Percentiles rank a stretch among this genome's conserved stretches.
These are phyloP conservation scores for Drosophila arawakana DNA, from an alignment of 1,140 invertebrate species.

Conservation along the genomic window DNA sequence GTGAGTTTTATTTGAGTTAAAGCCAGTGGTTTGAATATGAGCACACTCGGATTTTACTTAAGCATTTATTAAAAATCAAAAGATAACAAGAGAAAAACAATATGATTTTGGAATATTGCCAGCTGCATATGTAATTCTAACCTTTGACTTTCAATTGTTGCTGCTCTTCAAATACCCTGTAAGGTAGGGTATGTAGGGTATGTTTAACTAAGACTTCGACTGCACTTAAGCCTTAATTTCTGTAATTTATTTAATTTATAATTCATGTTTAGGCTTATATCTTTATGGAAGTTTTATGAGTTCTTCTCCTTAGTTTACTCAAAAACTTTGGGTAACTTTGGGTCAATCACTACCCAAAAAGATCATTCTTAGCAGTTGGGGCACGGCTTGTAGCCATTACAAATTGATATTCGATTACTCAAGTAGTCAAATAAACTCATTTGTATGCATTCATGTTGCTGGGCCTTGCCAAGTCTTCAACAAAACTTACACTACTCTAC, in stretches of 20 bases:
- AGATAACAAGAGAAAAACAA: slow-evolving; percentile 14
- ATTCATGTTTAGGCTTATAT: too few species aligned
- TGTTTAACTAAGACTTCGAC: background rate
- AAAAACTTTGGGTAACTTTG: background rate
- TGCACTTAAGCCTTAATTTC: too few species aligned
- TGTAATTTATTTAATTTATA: too few species aligned
- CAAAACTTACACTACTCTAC: background rate
- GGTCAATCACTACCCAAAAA: background rate
- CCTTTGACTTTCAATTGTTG: slow-evolving; percentile 27
- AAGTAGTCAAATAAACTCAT: slow-evolving; percentile 20
- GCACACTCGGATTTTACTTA: slow-evolving; percentile 68
- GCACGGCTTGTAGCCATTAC: slow-evolving; percentile 4
- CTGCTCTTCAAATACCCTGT: background rate
- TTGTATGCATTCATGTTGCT: slow-evolving; percentile 18
- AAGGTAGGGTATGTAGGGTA: background rate
- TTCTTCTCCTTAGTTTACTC: background rate
- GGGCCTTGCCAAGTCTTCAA: slow-evolving; percentile 7
- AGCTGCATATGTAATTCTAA: slow-evolving; percentile 30
- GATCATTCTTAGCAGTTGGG: background rate
- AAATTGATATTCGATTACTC: slow-evolving; percentile 37
- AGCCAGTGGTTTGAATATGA: slow-evolving; percentile 61
- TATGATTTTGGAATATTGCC: slow-evolving; percentile 19
- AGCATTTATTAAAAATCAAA: slow-evolving; percentile 74
- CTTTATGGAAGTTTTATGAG: too few species aligned
- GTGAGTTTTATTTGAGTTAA: slow-evolving; percentile 47